These are phyloP conservation scores for Manis javanica DNA, from an alignment of 2,797 vertebrate genomes.

Conservation along the genomic window DNA sequence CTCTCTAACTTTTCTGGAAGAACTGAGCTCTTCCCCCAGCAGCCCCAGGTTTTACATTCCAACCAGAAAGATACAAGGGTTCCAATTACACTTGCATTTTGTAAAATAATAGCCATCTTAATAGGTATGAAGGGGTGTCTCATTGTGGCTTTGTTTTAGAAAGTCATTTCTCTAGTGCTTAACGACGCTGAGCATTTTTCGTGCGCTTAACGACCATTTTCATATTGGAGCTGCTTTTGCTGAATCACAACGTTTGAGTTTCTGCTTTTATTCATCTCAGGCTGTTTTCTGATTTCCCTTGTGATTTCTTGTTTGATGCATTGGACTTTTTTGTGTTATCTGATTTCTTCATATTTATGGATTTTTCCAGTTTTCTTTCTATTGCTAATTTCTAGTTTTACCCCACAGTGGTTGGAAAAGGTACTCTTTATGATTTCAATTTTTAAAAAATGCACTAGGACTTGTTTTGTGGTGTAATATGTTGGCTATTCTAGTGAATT, in stretches of 20 bases:
- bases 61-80: rapidly evolving
- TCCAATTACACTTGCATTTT: background rate
- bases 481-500: background rate
- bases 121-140: background rate
- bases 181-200: background rate
- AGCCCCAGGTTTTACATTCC: background rate
- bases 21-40: no score
- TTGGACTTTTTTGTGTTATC: background rate
- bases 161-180: background rate
- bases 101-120: background rate
- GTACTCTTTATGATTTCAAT: background rate
- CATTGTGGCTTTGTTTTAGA: background rate
- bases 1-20: no score
- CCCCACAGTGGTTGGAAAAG: background rate
- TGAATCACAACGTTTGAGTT: background rate
- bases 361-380: background rate
- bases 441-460: background rate
- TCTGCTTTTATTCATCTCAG: background rate
- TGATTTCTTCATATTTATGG: background rate
- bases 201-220: background rate
- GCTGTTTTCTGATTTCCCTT: background rate
- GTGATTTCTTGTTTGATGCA: background rate
- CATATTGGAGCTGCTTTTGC: background rate
- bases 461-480: background rate
- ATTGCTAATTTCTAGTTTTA: background rate